Evolutionary conservation across 2,797 vertebrate species (phyloP), one percentile per base, ranked within the genome.

Genomic region (Synanceia verrucosa): DNA sequence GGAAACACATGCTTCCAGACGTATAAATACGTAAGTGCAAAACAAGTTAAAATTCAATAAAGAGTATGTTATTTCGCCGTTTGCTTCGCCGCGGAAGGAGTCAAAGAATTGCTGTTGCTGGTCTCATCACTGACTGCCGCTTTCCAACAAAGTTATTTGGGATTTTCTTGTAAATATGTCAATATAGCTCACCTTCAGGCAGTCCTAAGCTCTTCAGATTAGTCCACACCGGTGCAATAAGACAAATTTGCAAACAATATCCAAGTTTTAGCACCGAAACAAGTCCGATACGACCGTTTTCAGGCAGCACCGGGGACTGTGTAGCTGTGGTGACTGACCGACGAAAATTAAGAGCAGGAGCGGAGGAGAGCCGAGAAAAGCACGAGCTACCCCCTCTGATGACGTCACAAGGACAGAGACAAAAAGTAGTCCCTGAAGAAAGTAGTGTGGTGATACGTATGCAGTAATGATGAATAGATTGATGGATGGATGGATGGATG

Each of bases 281-380:
- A 28, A 48, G 39, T 52, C 24, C 2, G 9, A 14, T 1, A 13
- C 1, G 26, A 4, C 28, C 6, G 4, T 29, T 29, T 4, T 6
- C 6, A 4, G 28, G 28, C 28, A 29, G 28, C 28, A 29, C 28
- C 28, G 28, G 28, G 28, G 2, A 3, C 12, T 12, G 1, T 2
- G 5, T 0, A 0, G 0, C 0, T 0, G 0, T 1, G 11, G 6
- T 2, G 3, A 4, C 1, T 19, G 63, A 7, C 41, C 6, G n/a
- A 8, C 1, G 2, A 28, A 26, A 23, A 52, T 12, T 70, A 46
- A 13, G 12, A 13, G 16, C 1, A 3, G 9, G 3, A 21, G 13
- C 2, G 18, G 2, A 1, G n/a, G n/a, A 28, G 59, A 23, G 6
- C 34, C 5, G 12, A 18, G 14, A 21, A 51, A 10, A 55, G 36